Base-by-base conservation (phyloP, 92 coral and sea anemone species). In the Diadumene lineata region DNA sequence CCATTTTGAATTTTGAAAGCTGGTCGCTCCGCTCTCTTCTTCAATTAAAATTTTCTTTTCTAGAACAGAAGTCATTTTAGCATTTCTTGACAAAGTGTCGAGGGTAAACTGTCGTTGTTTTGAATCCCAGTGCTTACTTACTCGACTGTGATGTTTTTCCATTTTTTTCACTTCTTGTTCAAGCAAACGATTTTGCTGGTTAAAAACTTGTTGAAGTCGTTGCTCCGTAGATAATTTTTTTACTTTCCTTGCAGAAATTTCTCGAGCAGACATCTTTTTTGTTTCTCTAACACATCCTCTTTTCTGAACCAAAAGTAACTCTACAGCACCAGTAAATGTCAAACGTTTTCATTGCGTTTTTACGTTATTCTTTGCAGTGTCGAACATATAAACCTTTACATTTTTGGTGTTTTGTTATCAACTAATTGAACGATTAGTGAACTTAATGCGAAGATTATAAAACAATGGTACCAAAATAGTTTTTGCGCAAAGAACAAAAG, bases 181-280 rank as follows among this genome's bases (percentile, higher is more conserved):
- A 50, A 76, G 81, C 7, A 62, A 43, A 13, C 81, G 50, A 21
- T 76, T 76, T 34, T 76, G 81, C 56, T 66, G 51, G n/a, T 76
- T 73, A 66, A 76, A 76, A 31, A 65, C 64, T 18, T 64, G 33
- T 1, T 21, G 9, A 10, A 75, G 55, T 2, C 70, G 48, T 25
- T 62, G 70, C 51, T 75, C 80, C n/a, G n/a, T n/a, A 27, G 69
- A 25, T 4, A 30, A 57, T 9, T 31, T 72, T 27, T 34, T 33
- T 58, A 9, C 58, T 15, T 23, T 15, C 24, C 58, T 53, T 16
- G n/a, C n/a, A n/a, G n/a, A n/a, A n/a, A n/a, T n/a, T n/a, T n/a
- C n/a, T n/a, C n/a, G n/a, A n/a, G n/a, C n/a, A n/a, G 58, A 53
- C 58, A 53, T 53, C 2, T 53, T 53, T 53, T 53, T 38, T 13